phyloP scores from a whole-genome alignment of 53 echinoderm and acorn worm genomes.

The Paracentrotus lividus region DNA sequence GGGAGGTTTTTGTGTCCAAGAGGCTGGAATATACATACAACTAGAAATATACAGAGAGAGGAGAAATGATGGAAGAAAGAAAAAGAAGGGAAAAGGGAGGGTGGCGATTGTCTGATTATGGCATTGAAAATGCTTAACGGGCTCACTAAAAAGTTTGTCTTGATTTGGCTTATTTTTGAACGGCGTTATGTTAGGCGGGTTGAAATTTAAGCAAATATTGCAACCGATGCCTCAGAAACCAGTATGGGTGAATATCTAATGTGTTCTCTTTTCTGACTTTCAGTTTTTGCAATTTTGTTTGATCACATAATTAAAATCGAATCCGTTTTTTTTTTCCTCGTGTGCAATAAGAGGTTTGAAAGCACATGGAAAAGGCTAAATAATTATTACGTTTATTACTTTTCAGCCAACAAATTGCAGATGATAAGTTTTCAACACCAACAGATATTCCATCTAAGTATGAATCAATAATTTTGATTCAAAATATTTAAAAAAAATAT shows the following conservation, averaged over 20 bases:
- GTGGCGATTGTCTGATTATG: conserved; percentile 29
- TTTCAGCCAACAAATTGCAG: neutral
- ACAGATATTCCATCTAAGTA: neutral
- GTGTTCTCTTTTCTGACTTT: neutral
- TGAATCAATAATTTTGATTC: no score
- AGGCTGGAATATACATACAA: conserved; percentile 18
- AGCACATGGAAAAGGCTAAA: neutral
- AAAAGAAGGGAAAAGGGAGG: neutral
- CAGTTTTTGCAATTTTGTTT: neutral
- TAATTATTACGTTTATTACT: neutral
- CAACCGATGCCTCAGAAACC: conserved; percentile 38
- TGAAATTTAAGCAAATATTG: conserved; percentile 39
- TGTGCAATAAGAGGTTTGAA: neutral
- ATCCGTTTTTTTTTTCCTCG: neutral
- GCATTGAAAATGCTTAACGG: conserved; percentile 48
- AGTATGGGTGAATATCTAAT: neutral
- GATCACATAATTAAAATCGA: conserved; percentile 2
- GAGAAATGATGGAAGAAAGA: neutral
- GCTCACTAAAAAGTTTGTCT: conserved; percentile 49
- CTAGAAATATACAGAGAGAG: neutral
- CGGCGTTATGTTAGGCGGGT: conserved; percentile 22
- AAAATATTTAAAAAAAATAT: no score
- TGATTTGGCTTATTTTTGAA: conserved; percentile 16
- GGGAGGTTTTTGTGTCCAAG: conserved; percentile 44
- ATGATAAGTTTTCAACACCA: neutral